Percentiles rank a stretch among this genome's conserved stretches.
Conservation (phyloP, 2,888 invertebrate genomes). For the Stramonita haemastoma region DNA sequence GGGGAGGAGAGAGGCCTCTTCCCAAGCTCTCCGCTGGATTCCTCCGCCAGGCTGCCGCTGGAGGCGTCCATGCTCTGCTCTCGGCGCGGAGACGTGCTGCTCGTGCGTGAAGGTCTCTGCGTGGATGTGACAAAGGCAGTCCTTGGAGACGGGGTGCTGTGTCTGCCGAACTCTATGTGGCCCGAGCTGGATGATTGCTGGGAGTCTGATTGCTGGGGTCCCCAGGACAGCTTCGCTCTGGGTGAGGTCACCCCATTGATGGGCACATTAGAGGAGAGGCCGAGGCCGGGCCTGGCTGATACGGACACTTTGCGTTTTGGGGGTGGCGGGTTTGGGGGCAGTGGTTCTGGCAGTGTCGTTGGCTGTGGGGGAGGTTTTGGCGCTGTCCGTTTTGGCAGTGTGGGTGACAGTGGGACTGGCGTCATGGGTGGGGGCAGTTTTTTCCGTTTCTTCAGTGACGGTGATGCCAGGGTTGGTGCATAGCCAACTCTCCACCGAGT, state of each 20-base stretch:
- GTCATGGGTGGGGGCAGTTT: neutral
- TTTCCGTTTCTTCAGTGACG: neutral
- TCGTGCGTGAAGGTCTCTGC: neutral
- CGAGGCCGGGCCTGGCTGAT: neutral
- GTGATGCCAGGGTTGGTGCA: neutral
- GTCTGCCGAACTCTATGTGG: neutral
- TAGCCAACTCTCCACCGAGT: neutral
- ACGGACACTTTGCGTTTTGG: neutral
- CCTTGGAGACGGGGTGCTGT: neutral
- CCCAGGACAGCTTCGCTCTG: neutral
- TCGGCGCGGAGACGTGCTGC: neutral
- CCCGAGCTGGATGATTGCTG: neutral
- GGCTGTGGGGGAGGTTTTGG: neutral
- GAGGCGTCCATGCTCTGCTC: neutral
- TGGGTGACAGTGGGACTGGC: neutral
- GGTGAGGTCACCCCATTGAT: neutral
- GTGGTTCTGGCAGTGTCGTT: neutral
- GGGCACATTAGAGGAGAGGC: neutral
- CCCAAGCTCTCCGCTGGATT: neutral
- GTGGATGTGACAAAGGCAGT: neutral
- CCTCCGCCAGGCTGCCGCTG: neutral
- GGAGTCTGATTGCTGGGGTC: neutral
- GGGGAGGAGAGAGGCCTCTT: conserved; percentile 2
- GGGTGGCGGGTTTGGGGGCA: neutral
- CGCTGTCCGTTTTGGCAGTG: neutral